Percentiles rank a stretch among this genome's conserved stretches.
Conservation (phyloP, 2,797 vertebrate species). For the Halcyon smyrnensis region DNA sequence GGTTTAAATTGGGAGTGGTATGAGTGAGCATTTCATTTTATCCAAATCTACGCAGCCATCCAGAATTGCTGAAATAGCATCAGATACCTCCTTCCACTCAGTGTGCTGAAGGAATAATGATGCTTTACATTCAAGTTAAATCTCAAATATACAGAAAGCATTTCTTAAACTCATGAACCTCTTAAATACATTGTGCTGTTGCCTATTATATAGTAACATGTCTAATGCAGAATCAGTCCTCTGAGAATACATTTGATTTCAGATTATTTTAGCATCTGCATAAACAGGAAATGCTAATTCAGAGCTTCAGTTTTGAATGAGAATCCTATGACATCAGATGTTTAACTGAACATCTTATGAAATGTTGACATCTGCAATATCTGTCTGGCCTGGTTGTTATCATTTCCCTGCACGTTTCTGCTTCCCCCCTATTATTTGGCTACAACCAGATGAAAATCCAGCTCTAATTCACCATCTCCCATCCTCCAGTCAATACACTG, state of each 20-base stretch:
- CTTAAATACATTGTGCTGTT: neutral
- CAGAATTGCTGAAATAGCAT: neutral
- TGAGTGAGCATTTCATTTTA: neutral
- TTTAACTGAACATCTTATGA: neutral
- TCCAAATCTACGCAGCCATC: neutral
- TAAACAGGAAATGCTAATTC: neutral
- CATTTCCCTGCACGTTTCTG: neutral
- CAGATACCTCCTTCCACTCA: neutral
- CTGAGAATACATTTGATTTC: neutral
- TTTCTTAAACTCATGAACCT: neutral
- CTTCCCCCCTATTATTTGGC: neutral
- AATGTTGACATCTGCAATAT: neutral
- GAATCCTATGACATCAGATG: neutral
- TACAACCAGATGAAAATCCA: neutral
- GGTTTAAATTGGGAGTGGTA: neutral
- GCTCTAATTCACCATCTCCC: neutral
- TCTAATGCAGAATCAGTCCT: neutral
- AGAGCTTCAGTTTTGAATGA: neutral
- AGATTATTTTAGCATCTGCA: neutral
- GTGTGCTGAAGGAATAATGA: neutral
- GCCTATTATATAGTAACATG: neutral
- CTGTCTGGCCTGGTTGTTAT: fast-evolving
- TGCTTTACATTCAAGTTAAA: neutral
- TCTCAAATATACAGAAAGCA: neutral
- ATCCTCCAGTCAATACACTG: neutral